These are phyloP conservation scores for Cololabis saira DNA, from an alignment of 2,113 vertebrate species.

Conservation along the genomic window DNA sequence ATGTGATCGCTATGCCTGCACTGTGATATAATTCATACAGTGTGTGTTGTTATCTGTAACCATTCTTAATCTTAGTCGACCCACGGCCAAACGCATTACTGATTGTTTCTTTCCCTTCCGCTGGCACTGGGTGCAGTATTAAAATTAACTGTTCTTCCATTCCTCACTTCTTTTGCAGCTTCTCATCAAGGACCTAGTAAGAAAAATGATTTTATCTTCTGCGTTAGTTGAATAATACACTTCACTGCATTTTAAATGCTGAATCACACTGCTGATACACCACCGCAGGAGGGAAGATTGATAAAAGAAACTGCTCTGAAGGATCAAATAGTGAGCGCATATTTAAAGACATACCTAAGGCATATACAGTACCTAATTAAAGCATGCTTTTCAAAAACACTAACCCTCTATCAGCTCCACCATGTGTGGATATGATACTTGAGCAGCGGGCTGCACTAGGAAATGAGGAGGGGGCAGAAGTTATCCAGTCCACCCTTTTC, in stretches of 20 bases:
- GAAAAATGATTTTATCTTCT: conserved; percentile 25
- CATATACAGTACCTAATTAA: conserved; percentile 64
- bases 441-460: conserved; percentile 37
- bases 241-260: conserved; percentile 52
- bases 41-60: conserved; percentile 48
- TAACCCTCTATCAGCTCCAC: conserved; percentile 44
- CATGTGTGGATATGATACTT: conserved; percentile 57
- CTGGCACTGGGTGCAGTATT: conserved; percentile 21
- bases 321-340: conserved; percentile 56
- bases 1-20: conserved; percentile 64
- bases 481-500: conserved; percentile 22
- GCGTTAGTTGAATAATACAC: conserved; percentile 43
- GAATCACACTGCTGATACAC: conserved; percentile 43
- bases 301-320: conserved; percentile 36
- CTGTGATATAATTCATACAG: conserved; percentile 46
- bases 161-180: conserved; percentile 41
- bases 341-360: conserved; percentile 55
- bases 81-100: conserved; percentile 58
- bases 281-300: conserved; percentile 31
- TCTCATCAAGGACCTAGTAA: conserved; percentile 33
- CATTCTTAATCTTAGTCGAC: conserved; percentile 54
- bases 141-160: conserved; percentile 55
- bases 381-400: conserved; percentile 39
- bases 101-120: conserved; percentile 32
- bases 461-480: conserved; percentile 53